phyloP scores from a whole-genome alignment of 2,888 invertebrate species.

The Chrysodeixis includens region DNA sequence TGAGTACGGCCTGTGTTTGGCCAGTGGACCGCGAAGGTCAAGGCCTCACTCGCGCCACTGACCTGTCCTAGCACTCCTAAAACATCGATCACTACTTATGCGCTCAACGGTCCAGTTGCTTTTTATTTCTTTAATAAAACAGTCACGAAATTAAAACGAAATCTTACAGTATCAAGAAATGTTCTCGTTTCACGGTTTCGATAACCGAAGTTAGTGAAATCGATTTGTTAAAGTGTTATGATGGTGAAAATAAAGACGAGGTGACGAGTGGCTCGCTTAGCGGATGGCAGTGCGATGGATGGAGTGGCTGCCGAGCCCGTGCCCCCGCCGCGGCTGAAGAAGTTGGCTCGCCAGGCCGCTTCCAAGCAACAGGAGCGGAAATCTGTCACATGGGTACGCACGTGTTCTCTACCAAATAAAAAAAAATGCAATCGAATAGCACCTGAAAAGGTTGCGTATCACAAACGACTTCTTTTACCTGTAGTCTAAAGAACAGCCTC shows the following conservation, averaged over 20 bases:
- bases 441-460: constrained; percentile 10
- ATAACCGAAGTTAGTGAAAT: constrained; percentile 77
- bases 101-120: constrained; percentile 60
- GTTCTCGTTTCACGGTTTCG: constrained; percentile 77
- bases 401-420: neutral
- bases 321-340: constrained; percentile 85
- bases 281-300: constrained; percentile 70
- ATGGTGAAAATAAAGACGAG: constrained; percentile 56
- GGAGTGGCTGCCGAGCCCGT: constrained; percentile 71
- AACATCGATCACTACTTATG: constrained; percentile 52
- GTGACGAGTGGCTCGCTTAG: constrained; percentile 50
- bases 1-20: constrained; percentile 78
- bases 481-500: constrained; percentile 20
- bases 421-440: neutral
- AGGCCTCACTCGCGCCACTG: constrained; percentile 79
- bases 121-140: constrained; percentile 27
- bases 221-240: constrained; percentile 61
- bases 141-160: constrained; percentile 20
- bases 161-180: constrained; percentile 52
- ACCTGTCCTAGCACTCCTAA: constrained; percentile 63
- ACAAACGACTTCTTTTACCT: constrained; percentile 2
- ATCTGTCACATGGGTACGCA: constrained; percentile 82
- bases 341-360: constrained; percentile 79
- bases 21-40: constrained; percentile 84
- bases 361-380: constrained; percentile 75